phyloP scores from a whole-genome alignment of 2,113 vertebrate species.

The Hydropotes inermis region DNA sequence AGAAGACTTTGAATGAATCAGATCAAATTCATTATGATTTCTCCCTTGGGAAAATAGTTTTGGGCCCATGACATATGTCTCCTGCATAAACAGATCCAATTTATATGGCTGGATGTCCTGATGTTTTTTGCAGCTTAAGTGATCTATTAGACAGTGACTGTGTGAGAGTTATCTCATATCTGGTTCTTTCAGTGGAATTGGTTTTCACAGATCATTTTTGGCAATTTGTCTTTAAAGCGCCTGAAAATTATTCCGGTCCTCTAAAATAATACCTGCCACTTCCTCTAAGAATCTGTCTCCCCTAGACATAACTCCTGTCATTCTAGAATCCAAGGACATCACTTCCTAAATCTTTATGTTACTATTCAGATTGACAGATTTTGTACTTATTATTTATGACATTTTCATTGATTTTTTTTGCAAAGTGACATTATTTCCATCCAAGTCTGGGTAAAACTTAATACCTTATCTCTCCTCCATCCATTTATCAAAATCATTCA shows the following conservation, averaged over 20 bases:
- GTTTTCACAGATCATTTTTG: background rate
- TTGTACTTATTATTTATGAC: background rate
- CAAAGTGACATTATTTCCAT: slow-evolving; percentile 29
- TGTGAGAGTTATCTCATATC: background rate
- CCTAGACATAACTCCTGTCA: background rate
- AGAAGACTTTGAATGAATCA: background rate
- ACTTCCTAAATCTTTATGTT: slow-evolving; percentile 23
- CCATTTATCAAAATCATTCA: background rate
- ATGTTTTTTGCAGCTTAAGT: background rate
- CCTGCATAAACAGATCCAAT: background rate
- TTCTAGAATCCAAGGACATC: background rate
- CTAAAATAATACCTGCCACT: background rate
- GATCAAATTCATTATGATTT: background rate
- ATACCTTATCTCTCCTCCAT: background rate
- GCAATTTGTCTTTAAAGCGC: slow-evolving; percentile 25
- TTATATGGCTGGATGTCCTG: background rate
- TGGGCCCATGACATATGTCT: background rate
- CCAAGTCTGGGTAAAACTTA: background rate
- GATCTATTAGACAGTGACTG: background rate
- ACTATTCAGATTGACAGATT: slow-evolving; percentile 37
- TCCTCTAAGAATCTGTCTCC: background rate
- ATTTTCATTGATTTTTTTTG: slow-evolving; percentile 42
- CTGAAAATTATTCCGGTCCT: background rate
- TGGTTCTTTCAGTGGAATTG: background rate
- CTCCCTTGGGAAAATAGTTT: background rate